Conservation (phyloP, 2,888 invertebrate species). For the Hyposoter didymator region DNA sequence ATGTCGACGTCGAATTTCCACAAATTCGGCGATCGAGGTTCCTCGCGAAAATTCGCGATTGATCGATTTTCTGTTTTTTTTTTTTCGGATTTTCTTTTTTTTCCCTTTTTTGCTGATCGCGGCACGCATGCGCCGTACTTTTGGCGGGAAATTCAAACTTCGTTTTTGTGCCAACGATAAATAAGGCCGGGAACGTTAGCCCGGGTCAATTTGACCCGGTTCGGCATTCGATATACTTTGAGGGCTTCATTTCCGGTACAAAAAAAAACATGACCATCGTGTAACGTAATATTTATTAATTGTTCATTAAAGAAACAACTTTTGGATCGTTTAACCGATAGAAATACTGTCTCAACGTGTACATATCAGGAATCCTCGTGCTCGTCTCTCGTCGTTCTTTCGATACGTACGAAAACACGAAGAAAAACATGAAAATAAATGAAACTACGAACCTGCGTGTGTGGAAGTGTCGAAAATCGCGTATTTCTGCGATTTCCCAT, state of each 20-base stretch:
- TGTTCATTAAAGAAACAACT: not conserved
- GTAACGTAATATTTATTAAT: not conserved
- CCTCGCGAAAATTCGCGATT: too few species aligned
- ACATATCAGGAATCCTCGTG: not conserved
- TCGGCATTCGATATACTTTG: not conserved
- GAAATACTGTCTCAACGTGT: slow-evolving; percentile 22
- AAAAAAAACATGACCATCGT: not conserved
- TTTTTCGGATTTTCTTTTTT: too few species aligned
- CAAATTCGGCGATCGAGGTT: too few species aligned
- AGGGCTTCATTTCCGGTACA: not conserved
- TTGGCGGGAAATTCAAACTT: not conserved
- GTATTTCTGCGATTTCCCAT: not conserved
- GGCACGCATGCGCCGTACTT: not conserved
- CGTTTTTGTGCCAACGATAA: too few species aligned
- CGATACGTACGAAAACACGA: not conserved
- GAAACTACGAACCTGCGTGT: not conserved
- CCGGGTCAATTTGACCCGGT: too few species aligned
- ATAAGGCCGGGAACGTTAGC: too few species aligned
- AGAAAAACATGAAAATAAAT: not conserved
- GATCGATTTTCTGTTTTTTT: too few species aligned
- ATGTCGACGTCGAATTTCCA: too few species aligned
- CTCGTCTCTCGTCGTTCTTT: not conserved
- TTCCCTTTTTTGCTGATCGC: too few species aligned
- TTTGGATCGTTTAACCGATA: slow-evolving; percentile 17
- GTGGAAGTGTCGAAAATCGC: not conserved